phyloP scores from a whole-genome alignment of 2,888 invertebrate genomes.

The Rhimphoctona megacephalus region DNA sequence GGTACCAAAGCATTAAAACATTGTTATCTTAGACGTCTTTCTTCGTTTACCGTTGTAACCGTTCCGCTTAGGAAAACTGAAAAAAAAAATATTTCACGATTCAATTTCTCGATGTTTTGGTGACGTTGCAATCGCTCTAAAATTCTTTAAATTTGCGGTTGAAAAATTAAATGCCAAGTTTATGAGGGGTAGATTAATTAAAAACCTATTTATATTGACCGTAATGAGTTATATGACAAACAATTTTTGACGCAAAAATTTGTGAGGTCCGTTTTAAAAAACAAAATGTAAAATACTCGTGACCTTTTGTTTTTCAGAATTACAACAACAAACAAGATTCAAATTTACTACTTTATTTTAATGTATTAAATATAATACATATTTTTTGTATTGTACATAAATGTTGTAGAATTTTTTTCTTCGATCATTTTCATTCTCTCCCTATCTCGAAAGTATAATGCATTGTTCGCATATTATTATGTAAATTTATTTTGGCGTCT shows the following conservation, averaged over 20 bases:
- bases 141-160: neutral
- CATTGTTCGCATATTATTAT: slow-evolving; percentile 63
- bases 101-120: neutral
- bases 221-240: too few species aligned
- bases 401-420: neutral
- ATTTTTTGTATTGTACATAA: neutral
- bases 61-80: neutral
- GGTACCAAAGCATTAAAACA: slow-evolving; percentile 70
- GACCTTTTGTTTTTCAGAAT: too few species aligned
- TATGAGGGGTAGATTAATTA: neutral
- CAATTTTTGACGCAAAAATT: neutral
- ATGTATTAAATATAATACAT: too few species aligned
- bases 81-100: neutral
- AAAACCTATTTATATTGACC: neutral
- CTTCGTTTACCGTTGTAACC: slow-evolving; percentile 4
- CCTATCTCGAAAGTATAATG: slow-evolving; percentile 45
- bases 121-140: neutral
- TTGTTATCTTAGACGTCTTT: slow-evolving; percentile 64
- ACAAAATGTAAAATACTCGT: too few species aligned
- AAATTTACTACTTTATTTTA: too few species aligned
- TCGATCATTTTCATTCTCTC: neutral
- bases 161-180: neutral
- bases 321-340: too few species aligned
- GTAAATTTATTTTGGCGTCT: slow-evolving; percentile 62
- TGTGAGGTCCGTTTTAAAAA: too few species aligned